Evolutionary conservation across 2,888 invertebrate genomes (phyloP).

Genomic region (Craniophora ligustri): DNA sequence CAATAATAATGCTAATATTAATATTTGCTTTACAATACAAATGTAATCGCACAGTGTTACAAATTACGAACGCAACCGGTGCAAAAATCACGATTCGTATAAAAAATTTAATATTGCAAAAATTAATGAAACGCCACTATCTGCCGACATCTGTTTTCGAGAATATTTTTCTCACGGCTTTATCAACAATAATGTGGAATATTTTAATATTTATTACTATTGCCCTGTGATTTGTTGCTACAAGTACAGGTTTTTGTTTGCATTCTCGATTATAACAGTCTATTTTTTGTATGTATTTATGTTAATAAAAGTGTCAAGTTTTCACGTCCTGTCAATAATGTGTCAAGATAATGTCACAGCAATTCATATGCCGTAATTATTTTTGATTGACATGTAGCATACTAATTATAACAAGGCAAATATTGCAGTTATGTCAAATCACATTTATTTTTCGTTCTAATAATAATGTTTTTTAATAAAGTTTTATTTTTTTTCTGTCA

Average conservation of each 20-base stretch:
- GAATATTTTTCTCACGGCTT: conserved; percentile 65
- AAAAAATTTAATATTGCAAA: conserved; percentile 64
- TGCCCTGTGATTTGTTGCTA: conserved; percentile 24
- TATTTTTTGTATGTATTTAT: conserved; percentile 17
- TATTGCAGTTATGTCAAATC: no score
- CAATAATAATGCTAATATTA: conserved; percentile 33
- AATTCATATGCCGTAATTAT: conserved; percentile 29
- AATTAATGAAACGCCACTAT: conserved; percentile 64
- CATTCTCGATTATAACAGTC: conserved; percentile 10
- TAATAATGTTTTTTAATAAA: no score
- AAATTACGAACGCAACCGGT: conserved; percentile 37
- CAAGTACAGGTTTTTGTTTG: conserved; percentile 19
- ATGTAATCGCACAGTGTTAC: conserved; percentile 47
- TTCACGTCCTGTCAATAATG: conserved; percentile 55
- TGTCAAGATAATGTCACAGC: conserved; percentile 59
- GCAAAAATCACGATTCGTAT: conserved; percentile 41
- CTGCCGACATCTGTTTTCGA: conserved; percentile 59
- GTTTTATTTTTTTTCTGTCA: no score
- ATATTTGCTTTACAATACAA: conserved; percentile 57
- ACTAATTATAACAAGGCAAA: no score
- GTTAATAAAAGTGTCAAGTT: conserved; percentile 41
- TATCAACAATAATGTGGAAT: conserved; percentile 48
- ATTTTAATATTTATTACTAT: conserved; percentile 48
- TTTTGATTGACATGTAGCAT: conserved; percentile 18
- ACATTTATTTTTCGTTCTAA: no score